Conservation (phyloP, 1,140 invertebrate species). For the Drosophila oshimai region DNA sequence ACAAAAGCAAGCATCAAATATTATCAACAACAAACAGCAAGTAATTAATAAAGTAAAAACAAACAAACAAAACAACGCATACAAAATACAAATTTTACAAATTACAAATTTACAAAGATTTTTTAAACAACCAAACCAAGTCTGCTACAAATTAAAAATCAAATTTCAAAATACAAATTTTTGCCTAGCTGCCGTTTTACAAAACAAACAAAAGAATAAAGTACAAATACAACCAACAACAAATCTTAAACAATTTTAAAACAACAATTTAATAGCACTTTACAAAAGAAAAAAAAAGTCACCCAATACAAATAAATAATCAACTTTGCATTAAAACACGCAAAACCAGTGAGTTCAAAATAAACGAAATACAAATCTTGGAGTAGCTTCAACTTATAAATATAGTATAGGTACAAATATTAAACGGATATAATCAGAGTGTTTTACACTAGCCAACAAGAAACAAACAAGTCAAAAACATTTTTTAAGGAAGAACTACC, state of each 20-base stretch:
- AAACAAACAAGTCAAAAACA: conserved; percentile 10
- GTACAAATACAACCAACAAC: conserved; percentile 42
- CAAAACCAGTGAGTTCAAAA: conserved; percentile 73
- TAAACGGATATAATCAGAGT: conserved; percentile 2
- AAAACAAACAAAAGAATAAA: conserved; percentile 54
- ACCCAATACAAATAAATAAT: conserved; percentile 42
- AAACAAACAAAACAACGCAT: conserved; percentile 64
- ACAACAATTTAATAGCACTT: conserved; percentile 67
- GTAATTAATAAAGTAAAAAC: conserved; percentile 32
- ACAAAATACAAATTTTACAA: conserved; percentile 78
- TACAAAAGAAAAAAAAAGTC: conserved; percentile 56
- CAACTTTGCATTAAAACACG: conserved; percentile 30
- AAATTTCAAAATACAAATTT: conserved; percentile 43
- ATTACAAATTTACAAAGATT: conserved; percentile 74
- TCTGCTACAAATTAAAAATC: conserved; percentile 38
- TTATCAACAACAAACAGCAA: conserved; percentile 47
- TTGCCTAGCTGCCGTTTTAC: conserved; percentile 75
- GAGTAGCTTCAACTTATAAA: conserved; percentile 41
- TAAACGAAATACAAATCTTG: conserved; percentile 44
- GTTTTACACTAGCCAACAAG: conserved; percentile 26
- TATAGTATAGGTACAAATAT: conserved; percentile 21
- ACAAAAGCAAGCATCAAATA: conserved; percentile 37
- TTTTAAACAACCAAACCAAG: conserved; percentile 23
- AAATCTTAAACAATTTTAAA: conserved; percentile 51
- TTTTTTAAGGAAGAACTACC: conserved; percentile 58